Evolutionary conservation across 2,113 vertebrate species (phyloP), one percentile per base, ranked within the genome.

Genomic region (Platanista minor): DNA sequence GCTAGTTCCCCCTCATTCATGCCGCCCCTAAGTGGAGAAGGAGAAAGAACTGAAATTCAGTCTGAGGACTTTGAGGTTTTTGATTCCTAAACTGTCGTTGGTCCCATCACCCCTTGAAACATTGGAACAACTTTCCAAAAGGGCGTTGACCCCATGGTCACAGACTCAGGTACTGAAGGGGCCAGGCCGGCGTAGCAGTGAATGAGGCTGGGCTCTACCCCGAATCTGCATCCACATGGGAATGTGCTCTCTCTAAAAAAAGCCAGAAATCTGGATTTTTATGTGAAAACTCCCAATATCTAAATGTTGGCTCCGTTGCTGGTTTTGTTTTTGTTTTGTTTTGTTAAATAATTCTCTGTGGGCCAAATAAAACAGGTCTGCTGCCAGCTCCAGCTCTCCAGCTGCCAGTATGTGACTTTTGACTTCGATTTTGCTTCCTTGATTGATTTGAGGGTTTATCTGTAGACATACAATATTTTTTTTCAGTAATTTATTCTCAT

Each of bases 241-340:
- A 84, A 41, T 41, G 54, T 36, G 3, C 5, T 84, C 15, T 59
- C 57, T 87, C 52, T 31, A 64, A 86, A 91, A 15, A 94, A 94
- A 81, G 59, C 83, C 87, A 88, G 64, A 71, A 91, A 66, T 81
- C 77, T 86, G 43, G 33, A 39, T 59, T 92, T 96, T 57, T 49
- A 64, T 67, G 29, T 91, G 81, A 84, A 96, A 95, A 83, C 69
- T 78, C 46, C 39, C 57, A 13, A 31, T 84, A 84, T 92, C 72
- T 93, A 43, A 85, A 77, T 67, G 52, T 95, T 96, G 72, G 82
- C 39, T 64, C 12, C 8, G 0, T 39, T 88, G n/a, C 71, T 33
- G 33, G 71, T 57, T 75, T 18, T 49, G 23, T 10, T 71, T 21
- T 57, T 88, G 23, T 49, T 39, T 74, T 13, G 21, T 49, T 74